Evolutionary conservation across 1,140 invertebrate genomes (phyloP), one percentile per base, ranked within the genome.

Genomic region (Penaeus vannamei): DNA sequence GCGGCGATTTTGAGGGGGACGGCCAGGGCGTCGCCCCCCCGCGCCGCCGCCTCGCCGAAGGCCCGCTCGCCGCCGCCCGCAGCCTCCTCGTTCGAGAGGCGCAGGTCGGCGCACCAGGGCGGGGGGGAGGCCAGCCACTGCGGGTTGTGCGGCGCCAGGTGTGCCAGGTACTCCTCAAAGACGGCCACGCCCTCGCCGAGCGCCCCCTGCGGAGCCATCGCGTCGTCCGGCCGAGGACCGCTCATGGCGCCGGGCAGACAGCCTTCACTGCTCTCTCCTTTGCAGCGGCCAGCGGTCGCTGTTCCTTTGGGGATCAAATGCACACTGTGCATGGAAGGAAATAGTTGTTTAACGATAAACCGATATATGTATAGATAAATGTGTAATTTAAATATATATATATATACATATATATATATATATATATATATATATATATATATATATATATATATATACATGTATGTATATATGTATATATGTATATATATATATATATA

Each of bases 41-140:
- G 32, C 42, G 42, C 79, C 77, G 53, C 53, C 12, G 46, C 14
- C 42, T 42, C 80, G 5, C 36, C 1, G 42, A 12, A 46, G 7
- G 32, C n/a, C 86, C 86, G 83, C 61, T 64, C 26, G 19, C 46
- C 83, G 8, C 61, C 66, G 42, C n/a, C 80, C 36, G 83, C 42
- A 62, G 83, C 20, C 17, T 10, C 53, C 42, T 87, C 79, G 26
- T 87, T 59, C 19, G 61, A 59, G 60, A 87, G 61, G 46, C n/a
- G 19, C 8, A 87, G 60, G 80, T 83, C 60, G 12, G 86, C 60
- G 66, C 61, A 80, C 86, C 86, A 87, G 60, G 86, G 36, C 14
- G 86, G 86, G 2, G 86, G 32, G 4, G 2, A 59, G 42, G 61
- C n/a, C 32, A 82, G 64, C 86, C 86, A 87, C 79, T 79, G 42